These are phyloP conservation scores for Catharus fuscescens DNA, from an alignment of 2,113 vertebrate genomes.

Conservation along the genomic window DNA sequence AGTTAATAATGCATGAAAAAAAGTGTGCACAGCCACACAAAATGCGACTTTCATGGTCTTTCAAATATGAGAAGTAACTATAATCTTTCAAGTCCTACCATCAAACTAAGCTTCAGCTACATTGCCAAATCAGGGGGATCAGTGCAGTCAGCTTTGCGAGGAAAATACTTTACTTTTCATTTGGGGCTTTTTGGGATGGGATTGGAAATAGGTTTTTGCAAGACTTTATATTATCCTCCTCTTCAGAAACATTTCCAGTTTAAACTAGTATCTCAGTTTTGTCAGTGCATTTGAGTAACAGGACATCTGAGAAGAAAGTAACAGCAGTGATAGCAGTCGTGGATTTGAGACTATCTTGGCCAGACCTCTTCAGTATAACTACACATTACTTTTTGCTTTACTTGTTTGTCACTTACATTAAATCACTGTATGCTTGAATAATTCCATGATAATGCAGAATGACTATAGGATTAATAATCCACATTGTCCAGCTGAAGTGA, in stretches of 20 bases:
- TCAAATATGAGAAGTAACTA: not conserved
- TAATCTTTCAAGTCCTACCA: not conserved
- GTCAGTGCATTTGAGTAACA: not conserved
- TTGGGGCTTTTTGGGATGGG: fast-evolving
- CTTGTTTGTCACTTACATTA: not conserved
- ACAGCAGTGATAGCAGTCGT: not conserved
- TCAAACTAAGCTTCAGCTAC: not conserved
- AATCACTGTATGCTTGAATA: not conserved
- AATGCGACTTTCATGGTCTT: not conserved
- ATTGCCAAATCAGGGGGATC: not conserved
- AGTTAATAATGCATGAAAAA: not conserved
- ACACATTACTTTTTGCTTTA: not conserved
- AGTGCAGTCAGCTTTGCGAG: not conserved
- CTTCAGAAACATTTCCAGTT: not conserved
- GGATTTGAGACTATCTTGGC: not conserved
- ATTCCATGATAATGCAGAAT: not conserved
- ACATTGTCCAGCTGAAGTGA: not conserved
- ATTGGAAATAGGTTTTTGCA: not conserved
- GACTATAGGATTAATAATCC: not conserved
- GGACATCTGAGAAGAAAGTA: not conserved
- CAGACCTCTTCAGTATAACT: not conserved
- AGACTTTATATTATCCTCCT: not conserved
- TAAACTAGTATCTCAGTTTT: not conserved
- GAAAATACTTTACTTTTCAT: not conserved
- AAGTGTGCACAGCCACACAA: not conserved